Conservation (phyloP, 2,113 vertebrate genomes). For the Gopherus evgoodei region DNA sequence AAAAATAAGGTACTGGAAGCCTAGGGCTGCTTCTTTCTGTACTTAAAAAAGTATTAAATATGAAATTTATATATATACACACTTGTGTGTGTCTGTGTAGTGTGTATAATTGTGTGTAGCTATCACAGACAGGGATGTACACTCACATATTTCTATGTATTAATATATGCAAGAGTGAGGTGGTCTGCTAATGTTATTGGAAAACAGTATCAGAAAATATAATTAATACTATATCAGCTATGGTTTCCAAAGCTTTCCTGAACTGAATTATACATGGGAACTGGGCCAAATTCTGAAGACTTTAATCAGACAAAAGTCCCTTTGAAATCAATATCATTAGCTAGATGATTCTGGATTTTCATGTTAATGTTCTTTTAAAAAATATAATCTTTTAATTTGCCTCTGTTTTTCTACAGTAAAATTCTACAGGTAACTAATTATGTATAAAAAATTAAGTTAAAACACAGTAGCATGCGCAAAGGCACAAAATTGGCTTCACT, state of each 20-base stretch:
- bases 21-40: background rate
- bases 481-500: background rate
- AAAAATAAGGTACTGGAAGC: background rate
- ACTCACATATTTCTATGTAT: background rate
- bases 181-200: background rate
- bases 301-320: background rate
- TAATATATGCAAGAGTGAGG: rapidly evolving
- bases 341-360: background rate
- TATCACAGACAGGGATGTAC: background rate
- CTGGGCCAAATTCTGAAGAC: background rate
- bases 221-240: background rate
- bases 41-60: constrained; percentile 4
- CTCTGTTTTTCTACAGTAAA: background rate
- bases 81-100: background rate
- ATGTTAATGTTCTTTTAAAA: background rate
- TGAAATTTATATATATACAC: background rate
- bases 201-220: background rate
- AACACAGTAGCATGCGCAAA: background rate
- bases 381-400: background rate
- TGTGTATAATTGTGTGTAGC: no score
- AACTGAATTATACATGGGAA: background rate
- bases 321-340: background rate
- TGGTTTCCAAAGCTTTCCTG: background rate
- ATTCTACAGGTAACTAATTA: background rate
- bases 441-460: background rate